Evolutionary conservation across 2,797 vertebrate genomes (phyloP).

Genomic region (Margarornis squamiger): DNA sequence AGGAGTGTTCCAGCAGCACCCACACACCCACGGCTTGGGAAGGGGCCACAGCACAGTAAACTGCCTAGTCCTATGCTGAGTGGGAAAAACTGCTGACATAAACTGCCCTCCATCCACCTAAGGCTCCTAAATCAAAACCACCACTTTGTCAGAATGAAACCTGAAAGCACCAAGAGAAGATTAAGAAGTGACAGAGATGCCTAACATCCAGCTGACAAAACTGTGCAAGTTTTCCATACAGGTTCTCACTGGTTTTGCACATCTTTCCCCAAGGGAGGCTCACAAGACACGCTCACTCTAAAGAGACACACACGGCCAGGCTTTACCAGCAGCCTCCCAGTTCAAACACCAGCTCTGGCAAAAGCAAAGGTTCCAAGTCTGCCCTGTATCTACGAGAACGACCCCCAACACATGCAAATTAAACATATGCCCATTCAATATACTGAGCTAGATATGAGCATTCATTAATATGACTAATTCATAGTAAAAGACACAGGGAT

Average conservation of each 20-base stretch:
- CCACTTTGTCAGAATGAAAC: not conserved
- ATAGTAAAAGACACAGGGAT: not conserved
- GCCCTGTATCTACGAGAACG: not conserved
- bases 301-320: not conserved
- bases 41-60: not conserved
- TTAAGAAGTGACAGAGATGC: not conserved
- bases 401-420: not conserved
- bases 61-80: rapidly evolving
- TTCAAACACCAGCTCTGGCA: rapidly evolving
- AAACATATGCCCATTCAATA: not conserved
- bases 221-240: not conserved
- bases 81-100: not conserved
- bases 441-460: not conserved
- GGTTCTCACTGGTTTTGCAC: not conserved
- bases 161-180: not conserved
- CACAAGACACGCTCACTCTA: not conserved
- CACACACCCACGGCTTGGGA: not conserved
- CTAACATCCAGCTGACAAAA: rapidly evolving
- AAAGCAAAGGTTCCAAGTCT: not conserved
- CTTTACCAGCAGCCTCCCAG: not conserved
- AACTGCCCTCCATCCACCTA: not conserved
- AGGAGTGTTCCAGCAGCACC: not conserved
- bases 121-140: not conserved
- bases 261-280: not conserved
- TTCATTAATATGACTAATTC: constrained; percentile 11